Percentiles rank a stretch among this genome's conserved stretches.
Evolutionary conservation across 37 sponge, comb jelly and placozoan species (phyloP).

Genomic region (Spongilla lacustris): DNA sequence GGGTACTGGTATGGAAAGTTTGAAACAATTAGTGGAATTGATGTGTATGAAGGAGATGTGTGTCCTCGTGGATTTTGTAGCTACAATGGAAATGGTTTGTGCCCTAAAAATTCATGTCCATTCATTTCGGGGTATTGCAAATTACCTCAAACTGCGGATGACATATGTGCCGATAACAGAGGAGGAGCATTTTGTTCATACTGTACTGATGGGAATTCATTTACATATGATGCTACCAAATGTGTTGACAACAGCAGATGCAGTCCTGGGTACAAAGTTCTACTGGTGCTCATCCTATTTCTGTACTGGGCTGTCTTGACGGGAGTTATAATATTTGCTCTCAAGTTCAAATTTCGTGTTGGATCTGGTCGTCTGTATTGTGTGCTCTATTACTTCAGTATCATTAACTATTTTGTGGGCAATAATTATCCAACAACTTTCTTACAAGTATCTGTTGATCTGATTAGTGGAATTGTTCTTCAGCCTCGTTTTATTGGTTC

Average conservation of each 20-base stretch:
- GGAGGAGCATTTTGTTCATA: background rate
- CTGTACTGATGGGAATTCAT: slow-evolving; percentile 8
- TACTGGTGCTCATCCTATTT: background rate
- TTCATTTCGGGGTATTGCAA: background rate
- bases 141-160: background rate
- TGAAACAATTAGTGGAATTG: too few relatives aligned
- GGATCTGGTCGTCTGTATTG: slow-evolving; percentile 55
- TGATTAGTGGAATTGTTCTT: slow-evolving; percentile 12
- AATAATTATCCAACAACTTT: background rate
- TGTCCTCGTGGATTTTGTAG: too few relatives aligned
- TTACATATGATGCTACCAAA: background rate
- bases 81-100: too few relatives aligned
- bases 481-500: slow-evolving; percentile 15
- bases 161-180: background rate
- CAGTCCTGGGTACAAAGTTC: background rate
- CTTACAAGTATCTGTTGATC: background rate
- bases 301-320: slow-evolving; percentile 15
- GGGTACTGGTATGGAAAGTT: too few relatives aligned
- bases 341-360: slow-evolving; percentile 13
- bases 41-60: too few relatives aligned
- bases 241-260: slow-evolving; percentile 12
- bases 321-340: background rate
- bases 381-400: slow-evolving; percentile 56
- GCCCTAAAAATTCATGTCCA: too few relatives aligned
- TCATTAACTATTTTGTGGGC: slow-evolving; percentile 4